phyloP scores from a whole-genome alignment of 2,888 invertebrate genomes.

The Drosophila algonquin region DNA sequence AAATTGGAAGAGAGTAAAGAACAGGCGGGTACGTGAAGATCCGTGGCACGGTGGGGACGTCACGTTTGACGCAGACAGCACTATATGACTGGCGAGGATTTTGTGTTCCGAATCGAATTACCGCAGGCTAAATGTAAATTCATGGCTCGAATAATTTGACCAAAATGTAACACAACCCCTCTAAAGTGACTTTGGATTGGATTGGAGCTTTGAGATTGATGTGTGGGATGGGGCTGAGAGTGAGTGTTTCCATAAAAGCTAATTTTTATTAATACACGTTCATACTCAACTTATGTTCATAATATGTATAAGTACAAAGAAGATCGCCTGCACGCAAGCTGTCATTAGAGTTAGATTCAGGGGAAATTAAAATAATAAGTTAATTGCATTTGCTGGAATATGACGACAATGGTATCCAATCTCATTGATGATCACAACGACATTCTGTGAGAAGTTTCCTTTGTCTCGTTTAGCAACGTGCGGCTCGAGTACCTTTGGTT shows the following conservation, averaged over 20 bases:
- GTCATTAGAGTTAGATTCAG: slow-evolving; percentile 53
- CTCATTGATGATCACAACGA: slow-evolving; percentile 76
- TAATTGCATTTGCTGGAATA: slow-evolving; percentile 64
- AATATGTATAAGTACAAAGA: slow-evolving; percentile 33
- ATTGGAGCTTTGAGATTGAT: too few species aligned
- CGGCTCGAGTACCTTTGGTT: slow-evolving; percentile 26
- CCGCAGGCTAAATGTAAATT: too few species aligned
- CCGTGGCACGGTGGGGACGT: too few species aligned
- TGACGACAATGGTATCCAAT: slow-evolving; percentile 67
- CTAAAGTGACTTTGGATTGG: too few species aligned
- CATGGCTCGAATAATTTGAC: too few species aligned
- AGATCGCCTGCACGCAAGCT: slow-evolving; percentile 59
- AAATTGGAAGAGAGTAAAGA: too few species aligned
- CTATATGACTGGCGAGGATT: too few species aligned
- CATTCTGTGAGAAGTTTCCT: slow-evolving; percentile 21
- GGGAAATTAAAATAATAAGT: slow-evolving; percentile 68
- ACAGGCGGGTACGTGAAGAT: too few species aligned
- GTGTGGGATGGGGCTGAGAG: neutral
- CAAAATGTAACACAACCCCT: too few species aligned
- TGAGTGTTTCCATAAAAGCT: neutral
- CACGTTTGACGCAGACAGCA: too few species aligned
- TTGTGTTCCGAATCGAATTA: too few species aligned
- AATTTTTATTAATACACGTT: neutral
- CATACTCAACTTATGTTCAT: neutral
- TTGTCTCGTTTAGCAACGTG: slow-evolving; percentile 34